Evolutionary conservation across 2,113 vertebrate genomes (phyloP).

Genomic region (Pavo muticus): DNA sequence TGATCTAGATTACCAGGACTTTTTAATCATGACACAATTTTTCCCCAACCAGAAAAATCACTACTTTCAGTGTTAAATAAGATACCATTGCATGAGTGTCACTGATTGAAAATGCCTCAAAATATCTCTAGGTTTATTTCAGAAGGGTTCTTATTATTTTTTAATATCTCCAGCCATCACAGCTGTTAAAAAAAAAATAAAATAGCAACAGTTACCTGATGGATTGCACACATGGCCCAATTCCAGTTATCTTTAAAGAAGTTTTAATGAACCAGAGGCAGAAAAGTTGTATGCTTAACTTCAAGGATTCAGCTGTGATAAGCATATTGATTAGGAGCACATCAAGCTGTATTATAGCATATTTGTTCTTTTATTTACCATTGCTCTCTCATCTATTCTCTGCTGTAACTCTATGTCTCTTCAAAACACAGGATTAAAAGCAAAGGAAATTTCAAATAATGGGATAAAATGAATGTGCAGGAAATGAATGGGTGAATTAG

Average conservation of each 20-base stretch:
- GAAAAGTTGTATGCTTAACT: slow-evolving; percentile 1
- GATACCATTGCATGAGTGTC: rapidly evolving
- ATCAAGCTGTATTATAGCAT: slow-evolving; percentile 11
- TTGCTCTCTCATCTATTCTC: slow-evolving; percentile 39
- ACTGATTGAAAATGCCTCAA: background rate
- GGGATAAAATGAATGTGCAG: slow-evolving; percentile 67
- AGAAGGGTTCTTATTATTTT: background rate
- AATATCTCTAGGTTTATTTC: background rate
- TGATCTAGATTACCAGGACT: background rate
- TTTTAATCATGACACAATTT: background rate
- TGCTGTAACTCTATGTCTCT: slow-evolving; percentile 37
- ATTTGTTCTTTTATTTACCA: slow-evolving; percentile 57
- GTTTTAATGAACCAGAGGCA: slow-evolving; percentile 22
- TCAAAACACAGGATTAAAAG: slow-evolving; percentile 68
- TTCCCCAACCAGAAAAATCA: background rate
- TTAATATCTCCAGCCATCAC: background rate
- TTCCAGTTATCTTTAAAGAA: background rate
- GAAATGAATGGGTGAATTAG: slow-evolving; percentile 71
- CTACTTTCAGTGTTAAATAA: background rate
- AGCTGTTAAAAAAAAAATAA: background rate
- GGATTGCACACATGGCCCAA: too few species aligned
- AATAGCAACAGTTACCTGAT: background rate
- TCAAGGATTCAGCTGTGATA: slow-evolving; percentile 20
- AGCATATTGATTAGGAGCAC: slow-evolving; percentile 54
- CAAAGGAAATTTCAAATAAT: slow-evolving; percentile 72